Evolutionary conservation across 2,797 vertebrate genomes (phyloP), one percentile per base, ranked within the genome.

Genomic region (Gallinago stenura): DNA sequence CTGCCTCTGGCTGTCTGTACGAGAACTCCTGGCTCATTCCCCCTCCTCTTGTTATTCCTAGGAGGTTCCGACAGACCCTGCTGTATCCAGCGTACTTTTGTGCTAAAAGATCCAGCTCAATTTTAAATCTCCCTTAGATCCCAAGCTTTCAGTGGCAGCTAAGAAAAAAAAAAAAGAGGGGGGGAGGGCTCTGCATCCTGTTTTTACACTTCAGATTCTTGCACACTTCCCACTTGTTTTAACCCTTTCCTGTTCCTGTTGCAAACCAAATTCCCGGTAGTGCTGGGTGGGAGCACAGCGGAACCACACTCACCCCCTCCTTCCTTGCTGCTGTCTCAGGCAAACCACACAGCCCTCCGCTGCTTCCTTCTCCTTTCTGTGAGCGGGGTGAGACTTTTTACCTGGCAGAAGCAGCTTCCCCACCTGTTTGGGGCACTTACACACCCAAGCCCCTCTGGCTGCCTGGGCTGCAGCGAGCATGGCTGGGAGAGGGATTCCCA

Each of bases 381-480:
- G 3, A 3, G 7, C 7, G 14, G 53, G 24, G 12, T 0, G 33
- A 51, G 25, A 5, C 37, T 58, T 18, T 37, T 65, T 12, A 41
- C 35, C 9, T 2, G 1, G 0, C 9, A 24, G 15, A 37, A 54
- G 39, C 8, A 66, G 3, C 11, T 46, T 41, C 17, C 57, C 12
- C 4, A 1, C 21, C 15, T 7, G 35, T 7, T 2, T 12, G 24
- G 46, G 46, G 12, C 19, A 11, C 18, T 57, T 2, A 0, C 0
- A 0, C 37, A 10, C 21, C 25, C 33, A 21, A 28, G 43, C 7
- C 25, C 50, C 39, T 88, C 28, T 1, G 12, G 46, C 28, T 15
- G 30, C 30, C 41, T 10, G 54, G 58, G 37, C n/a, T 57, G 53
- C 43, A 46, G 78, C 3, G 2, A 33, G 33, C 19, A 1, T 6